Evolutionary conservation across 2,113 vertebrate genomes (phyloP), one percentile per base, ranked within the genome.

Genomic region (Ahaetulla prasina): DNA sequence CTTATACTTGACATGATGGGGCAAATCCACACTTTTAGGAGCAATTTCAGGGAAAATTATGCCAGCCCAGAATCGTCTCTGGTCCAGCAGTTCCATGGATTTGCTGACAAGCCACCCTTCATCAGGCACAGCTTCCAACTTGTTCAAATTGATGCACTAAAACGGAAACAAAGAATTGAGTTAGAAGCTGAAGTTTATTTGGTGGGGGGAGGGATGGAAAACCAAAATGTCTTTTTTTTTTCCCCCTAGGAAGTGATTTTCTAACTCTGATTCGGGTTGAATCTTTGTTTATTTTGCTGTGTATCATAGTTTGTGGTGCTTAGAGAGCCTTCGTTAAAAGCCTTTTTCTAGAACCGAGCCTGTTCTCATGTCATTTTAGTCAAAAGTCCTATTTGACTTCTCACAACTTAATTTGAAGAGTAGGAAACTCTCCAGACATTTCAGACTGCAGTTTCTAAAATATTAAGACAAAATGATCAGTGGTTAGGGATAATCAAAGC

Each of bases 71-170:
- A 99, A 99, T 94, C 97, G 98, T 93, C 98, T 97, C 96, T 99
- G 98, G 95, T 99, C 98, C 94, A 99, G 97, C 88, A 99, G 96
- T 30, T 98, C 93, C 98, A 99, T 98, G 63, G 99, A 99, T 87
- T 98, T 97, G 94, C 98, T 98, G 52, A 99, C 97, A 87, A 99
- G 97, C 0, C 87, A 94, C 92, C 98, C 99, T 95, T 99, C 99
- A 1, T 94, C 99, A 1, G 98, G 95, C 45, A 99, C 97, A 0
- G 99, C 98, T 95, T 99, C 98, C 93, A 99, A 96, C 94, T 99
- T 99, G 96, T 99, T 98, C 95, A 99, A 95, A 93, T 99, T 99
- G 89, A 99, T 98, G 96, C 99, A 99, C 99, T 99, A 94, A 47
- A 43, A 47, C 1, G 89, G 5, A 54, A 47, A 95, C 0, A 93